These are phyloP conservation scores for Scaptomyza caliginosa DNA, from an alignment of 2,888 invertebrate species.

Conservation along the genomic window DNA sequence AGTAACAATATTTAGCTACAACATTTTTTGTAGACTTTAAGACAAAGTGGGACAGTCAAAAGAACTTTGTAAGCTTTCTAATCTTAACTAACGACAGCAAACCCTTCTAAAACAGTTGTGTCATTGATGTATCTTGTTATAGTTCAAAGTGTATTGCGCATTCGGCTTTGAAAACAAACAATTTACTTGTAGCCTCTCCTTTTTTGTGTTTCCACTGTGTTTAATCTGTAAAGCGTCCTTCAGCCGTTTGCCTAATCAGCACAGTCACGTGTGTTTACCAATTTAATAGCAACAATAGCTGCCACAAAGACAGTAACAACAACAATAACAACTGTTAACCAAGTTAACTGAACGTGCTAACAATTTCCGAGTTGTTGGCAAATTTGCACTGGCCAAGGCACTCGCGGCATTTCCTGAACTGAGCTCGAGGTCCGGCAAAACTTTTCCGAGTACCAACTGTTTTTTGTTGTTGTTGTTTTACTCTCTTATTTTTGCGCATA, in stretches of 20 bases:
- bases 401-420: constrained; percentile 72
- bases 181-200: neutral
- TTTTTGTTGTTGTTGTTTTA: constrained; percentile 16
- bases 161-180: too few relatives aligned
- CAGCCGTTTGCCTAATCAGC: constrained; percentile 48
- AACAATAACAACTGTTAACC: constrained; percentile 38
- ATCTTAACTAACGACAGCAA: too few relatives aligned
- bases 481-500: constrained; percentile 65
- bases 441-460: constrained; percentile 7
- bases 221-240: constrained; percentile 30
- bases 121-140: too few relatives aligned
- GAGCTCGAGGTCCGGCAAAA: constrained; percentile 30
- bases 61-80: neutral
- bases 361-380: constrained; percentile 71
- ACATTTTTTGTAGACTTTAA: neutral
- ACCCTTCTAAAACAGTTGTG: too few relatives aligned
- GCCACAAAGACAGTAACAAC: constrained; percentile 4
- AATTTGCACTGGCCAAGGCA: constrained; percentile 50
- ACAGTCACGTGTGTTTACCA: constrained; percentile 51
- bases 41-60: too few relatives aligned
- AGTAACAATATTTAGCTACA: constrained; percentile 1
- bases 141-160: constrained; percentile 2
- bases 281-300: constrained; percentile 36
- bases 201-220: neutral
- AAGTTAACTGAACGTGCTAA: constrained; percentile 75